Evolutionary conservation across 2,113 vertebrate species (phyloP).

Genomic region (Heterotis niloticus): DNA sequence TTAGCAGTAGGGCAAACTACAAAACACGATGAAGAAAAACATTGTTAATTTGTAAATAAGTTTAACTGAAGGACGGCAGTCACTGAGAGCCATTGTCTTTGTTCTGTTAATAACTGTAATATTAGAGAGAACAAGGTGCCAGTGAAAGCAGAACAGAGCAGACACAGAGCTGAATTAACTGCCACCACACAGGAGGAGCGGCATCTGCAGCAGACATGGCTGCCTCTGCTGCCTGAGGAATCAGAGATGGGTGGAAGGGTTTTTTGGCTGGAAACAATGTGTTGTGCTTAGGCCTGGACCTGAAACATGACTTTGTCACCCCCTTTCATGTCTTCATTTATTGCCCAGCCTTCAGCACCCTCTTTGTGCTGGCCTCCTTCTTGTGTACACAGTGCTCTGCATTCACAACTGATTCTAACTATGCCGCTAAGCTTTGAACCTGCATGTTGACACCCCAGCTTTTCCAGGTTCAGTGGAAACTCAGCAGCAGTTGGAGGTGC

Average conservation of each 20-base stretch:
- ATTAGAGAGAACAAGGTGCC: too few relatives aligned
- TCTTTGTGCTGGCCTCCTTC: background rate
- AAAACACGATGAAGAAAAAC: too few relatives aligned
- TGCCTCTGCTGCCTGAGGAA: background rate
- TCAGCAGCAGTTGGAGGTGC: background rate
- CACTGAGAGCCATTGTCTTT: too few relatives aligned
- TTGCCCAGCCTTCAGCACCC: background rate
- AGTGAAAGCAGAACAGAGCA: too few relatives aligned
- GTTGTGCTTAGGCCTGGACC: background rate
- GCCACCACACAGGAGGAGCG: too few relatives aligned
- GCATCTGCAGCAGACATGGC: background rate
- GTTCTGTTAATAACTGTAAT: too few relatives aligned
- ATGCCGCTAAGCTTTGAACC: background rate
- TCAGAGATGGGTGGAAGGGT: too few relatives aligned
- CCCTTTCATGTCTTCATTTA: background rate
- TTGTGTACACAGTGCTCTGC: background rate
- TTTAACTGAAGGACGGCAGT: too few relatives aligned
- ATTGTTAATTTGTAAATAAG: too few relatives aligned
- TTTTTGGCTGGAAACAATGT: too few relatives aligned
- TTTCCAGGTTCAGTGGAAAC: conserved; percentile 2
- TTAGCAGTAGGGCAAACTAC: too few relatives aligned
- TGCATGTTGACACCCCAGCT: background rate
- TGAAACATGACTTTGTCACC: background rate
- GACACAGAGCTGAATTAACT: too few relatives aligned
- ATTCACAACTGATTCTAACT: background rate